Evolutionary conservation across 2,113 vertebrate species (phyloP).

Genomic region (Ptilonorhynchus violaceus): DNA sequence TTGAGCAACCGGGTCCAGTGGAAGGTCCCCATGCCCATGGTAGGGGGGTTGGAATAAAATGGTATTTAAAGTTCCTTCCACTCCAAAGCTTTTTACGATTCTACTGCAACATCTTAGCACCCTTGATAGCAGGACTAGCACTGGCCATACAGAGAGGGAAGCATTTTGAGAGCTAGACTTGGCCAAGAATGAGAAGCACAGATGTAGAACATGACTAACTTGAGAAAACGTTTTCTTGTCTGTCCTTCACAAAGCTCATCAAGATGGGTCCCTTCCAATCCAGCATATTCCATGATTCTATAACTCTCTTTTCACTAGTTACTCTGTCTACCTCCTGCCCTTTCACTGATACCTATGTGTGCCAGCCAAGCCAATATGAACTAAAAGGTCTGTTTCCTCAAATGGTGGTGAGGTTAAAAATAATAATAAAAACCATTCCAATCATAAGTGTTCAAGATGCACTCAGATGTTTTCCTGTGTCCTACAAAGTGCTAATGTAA

Average conservation of each 20-base stretch:
- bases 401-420: neutral
- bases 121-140: neutral
- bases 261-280: neutral
- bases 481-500: neutral
- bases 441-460: neutral
- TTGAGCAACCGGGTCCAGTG: neutral
- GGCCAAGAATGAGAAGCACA: neutral
- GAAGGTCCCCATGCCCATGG: neutral
- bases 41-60: neutral
- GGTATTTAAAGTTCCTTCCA: neutral
- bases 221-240: neutral
- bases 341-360: neutral
- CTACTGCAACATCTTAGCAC: neutral
- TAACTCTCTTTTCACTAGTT: neutral
- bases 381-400: neutral
- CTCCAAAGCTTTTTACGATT: neutral
- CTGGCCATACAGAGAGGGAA: neutral
- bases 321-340: neutral
- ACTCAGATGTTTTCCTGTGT: neutral
- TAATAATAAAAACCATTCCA: fast-evolving
- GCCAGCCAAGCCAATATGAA: neutral
- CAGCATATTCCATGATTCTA: too few relatives aligned
- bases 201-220: fast-evolving
- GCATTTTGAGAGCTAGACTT: neutral
- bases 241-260: neutral